Conservation (phyloP, 2,113 vertebrate species). For the Isurus oxyrinchus region DNA sequence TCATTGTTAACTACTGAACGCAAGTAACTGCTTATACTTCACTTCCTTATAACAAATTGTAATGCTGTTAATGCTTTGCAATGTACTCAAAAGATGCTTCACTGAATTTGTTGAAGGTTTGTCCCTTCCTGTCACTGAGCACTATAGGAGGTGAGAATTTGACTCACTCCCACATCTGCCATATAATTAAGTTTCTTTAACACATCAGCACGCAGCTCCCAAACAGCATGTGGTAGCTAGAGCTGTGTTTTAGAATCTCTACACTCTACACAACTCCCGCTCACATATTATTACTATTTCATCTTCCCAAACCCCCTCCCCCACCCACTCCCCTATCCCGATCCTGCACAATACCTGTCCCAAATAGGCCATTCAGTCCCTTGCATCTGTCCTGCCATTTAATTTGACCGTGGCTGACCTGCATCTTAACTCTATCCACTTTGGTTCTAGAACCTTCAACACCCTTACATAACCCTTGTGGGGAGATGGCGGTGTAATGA, state of each 20-base stretch:
- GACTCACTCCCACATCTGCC: neutral
- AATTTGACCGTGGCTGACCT: neutral
- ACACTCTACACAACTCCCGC: neutral
- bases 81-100: neutral
- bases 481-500: too few relatives aligned
- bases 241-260: neutral
- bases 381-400: neutral
- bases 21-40: neutral
- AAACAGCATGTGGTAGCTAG: neutral
- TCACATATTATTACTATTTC: neutral
- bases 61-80: neutral
- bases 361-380: neutral
- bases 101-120: neutral
- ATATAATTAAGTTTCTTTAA: neutral
- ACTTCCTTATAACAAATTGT: neutral
- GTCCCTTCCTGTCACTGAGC: neutral
- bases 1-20: neutral
- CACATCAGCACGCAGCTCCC: neutral
- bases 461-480: neutral
- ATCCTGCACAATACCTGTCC: neutral
- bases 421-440: neutral
- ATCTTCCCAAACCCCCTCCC: neutral
- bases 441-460: neutral
- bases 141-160: slow-evolving; percentile 22
- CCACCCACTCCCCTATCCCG: too few relatives aligned